A percentile compares a stretch with the other conserved stretches of the same genome.
These are phyloP conservation scores for Grapholita molesta DNA, from an alignment of 1,140 invertebrate genomes.

Conservation along the genomic window DNA sequence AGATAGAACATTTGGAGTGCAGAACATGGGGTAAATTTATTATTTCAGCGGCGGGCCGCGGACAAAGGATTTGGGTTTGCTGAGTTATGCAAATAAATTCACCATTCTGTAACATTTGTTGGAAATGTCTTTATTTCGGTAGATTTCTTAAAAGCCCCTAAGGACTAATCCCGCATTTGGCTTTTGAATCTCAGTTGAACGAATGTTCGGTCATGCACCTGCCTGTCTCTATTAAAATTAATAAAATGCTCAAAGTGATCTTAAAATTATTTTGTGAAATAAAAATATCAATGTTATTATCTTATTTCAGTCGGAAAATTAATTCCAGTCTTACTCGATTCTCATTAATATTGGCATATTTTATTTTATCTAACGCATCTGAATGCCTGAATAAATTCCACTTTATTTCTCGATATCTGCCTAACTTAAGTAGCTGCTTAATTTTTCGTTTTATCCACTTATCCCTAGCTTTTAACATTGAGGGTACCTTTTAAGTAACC, in stretches of 20 bases:
- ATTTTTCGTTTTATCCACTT: slow-evolving; percentile 3
- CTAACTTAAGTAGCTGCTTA: neutral
- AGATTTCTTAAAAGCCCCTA: slow-evolving; percentile 68
- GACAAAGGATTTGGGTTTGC: slow-evolving; percentile 72
- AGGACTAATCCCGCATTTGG: slow-evolving; percentile 61
- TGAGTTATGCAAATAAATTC: slow-evolving; percentile 76
- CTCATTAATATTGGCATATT: neutral
- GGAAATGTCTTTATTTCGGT: slow-evolving; percentile 72
- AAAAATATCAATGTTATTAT: neutral
- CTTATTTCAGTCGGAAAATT: neutral
- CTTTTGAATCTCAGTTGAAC: slow-evolving; percentile 55
- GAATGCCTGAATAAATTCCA: neutral
- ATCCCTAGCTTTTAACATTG: neutral
- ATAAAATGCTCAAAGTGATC: slow-evolving; percentile 33
- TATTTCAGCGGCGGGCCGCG: slow-evolving; percentile 64
- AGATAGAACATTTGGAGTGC: slow-evolving; percentile 60
- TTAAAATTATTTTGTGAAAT: neutral
- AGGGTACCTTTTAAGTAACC: neutral
- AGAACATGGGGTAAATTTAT: slow-evolving; percentile 72
- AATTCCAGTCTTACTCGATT: neutral
- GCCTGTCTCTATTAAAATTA: slow-evolving; percentile 33
- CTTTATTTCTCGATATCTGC: neutral
- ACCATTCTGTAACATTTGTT: slow-evolving; percentile 76
- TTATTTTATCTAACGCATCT: neutral
- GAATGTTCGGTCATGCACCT: slow-evolving; percentile 40